phyloP scores from a whole-genome alignment of 2,113 vertebrate genomes.

The Cyrtonyx montezumae region DNA sequence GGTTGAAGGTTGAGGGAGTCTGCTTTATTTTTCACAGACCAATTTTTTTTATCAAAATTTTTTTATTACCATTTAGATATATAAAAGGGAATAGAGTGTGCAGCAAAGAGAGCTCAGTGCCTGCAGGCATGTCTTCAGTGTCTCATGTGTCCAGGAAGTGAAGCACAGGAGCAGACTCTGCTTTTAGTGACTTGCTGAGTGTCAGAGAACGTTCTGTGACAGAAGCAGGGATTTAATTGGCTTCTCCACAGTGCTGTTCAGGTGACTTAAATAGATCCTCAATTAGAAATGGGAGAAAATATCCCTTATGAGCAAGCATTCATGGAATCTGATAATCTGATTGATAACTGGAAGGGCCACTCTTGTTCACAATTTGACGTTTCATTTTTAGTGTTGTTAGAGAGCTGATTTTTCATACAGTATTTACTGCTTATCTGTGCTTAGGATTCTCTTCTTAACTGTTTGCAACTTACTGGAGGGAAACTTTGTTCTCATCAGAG shows the following conservation, averaged over 20 bases:
- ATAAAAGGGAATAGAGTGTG: background rate
- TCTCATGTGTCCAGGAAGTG: background rate
- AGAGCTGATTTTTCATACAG: background rate
- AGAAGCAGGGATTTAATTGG: background rate
- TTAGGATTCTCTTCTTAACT: background rate
- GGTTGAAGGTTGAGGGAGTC: accelerated
- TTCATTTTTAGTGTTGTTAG: background rate
- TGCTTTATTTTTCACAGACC: background rate
- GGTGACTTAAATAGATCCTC: background rate
- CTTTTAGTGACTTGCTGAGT: background rate
- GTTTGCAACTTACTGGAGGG: background rate
- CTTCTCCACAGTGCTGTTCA: background rate
- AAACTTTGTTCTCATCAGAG: background rate
- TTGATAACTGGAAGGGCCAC: background rate
- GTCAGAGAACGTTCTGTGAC: background rate
- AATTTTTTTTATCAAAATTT: background rate
- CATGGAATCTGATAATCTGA: background rate
- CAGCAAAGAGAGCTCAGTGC: background rate
- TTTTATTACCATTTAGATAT: background rate
- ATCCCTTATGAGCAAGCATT: background rate
- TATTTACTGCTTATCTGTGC: background rate
- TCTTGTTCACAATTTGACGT: background rate
- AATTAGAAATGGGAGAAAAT: background rate
- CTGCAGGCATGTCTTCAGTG: background rate
- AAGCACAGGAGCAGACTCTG: background rate